Evolutionary conservation across 1,140 invertebrate genomes (phyloP).

Genomic region (Octopus bimaculoides): DNA sequence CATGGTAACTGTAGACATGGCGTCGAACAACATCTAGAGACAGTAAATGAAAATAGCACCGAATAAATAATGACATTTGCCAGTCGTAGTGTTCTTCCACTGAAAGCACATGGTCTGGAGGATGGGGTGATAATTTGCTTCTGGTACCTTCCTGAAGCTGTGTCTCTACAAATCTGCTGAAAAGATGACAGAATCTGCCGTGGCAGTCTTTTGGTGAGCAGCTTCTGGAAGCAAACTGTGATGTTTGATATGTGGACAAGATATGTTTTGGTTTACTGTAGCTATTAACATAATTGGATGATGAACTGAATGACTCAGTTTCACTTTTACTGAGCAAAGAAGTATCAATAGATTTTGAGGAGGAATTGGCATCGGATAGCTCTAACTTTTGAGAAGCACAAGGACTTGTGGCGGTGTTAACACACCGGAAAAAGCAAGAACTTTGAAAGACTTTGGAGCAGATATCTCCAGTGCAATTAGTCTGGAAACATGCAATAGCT

Average conservation of each 20-base stretch:
- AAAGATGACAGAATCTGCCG: background rate
- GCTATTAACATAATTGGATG: background rate
- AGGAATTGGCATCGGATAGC: background rate
- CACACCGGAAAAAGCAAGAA: background rate
- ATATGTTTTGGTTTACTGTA: background rate
- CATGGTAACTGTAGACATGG: background rate
- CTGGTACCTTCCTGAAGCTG: background rate
- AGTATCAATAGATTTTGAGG: background rate
- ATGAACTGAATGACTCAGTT: background rate
- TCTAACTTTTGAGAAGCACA: too few relatives aligned
- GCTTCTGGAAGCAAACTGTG: too few relatives aligned
- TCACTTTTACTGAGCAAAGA: background rate
- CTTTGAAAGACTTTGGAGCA: conserved; percentile 3
- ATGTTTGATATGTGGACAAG: background rate
- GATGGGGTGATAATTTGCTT: background rate
- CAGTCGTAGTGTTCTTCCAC: background rate
- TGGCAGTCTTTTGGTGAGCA: background rate
- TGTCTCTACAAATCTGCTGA: background rate
- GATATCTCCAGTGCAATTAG: background rate
- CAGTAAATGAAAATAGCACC: conserved; percentile 11
- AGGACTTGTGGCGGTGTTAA: too few relatives aligned
- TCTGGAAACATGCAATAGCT: background rate
- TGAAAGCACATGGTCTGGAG: background rate
- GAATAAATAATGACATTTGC: conserved; percentile 7
- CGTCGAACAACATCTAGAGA: background rate